These are phyloP conservation scores for Aphis craccivora DNA, from an alignment of 1,140 invertebrate species.

Conservation along the genomic window DNA sequence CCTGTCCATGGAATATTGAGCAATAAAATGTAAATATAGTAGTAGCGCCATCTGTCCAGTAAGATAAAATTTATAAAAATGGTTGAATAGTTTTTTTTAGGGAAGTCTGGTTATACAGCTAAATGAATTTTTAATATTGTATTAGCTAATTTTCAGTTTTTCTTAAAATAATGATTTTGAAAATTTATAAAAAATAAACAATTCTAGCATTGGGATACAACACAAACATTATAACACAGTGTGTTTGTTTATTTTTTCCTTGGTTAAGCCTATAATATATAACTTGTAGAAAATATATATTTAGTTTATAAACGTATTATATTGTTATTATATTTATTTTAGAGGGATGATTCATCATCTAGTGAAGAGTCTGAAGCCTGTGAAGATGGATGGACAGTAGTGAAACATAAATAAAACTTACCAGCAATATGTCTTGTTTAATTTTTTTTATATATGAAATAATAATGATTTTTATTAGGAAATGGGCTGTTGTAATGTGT, in stretches of 20 bases:
- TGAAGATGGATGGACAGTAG: constrained; percentile 53
- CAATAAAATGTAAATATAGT: not conserved
- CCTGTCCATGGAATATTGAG: not conserved
- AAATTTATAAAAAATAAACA: not conserved
- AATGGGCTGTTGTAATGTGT: not conserved
- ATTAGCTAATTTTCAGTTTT: not conserved
- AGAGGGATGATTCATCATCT: constrained; percentile 35
- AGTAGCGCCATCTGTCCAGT: not conserved
- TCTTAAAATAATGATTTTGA: not conserved
- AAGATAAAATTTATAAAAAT: not conserved
- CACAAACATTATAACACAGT: not conserved
- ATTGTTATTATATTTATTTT: not conserved
- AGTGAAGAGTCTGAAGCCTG: constrained; percentile 14
- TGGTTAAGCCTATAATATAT: not conserved
- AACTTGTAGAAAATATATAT: not conserved
- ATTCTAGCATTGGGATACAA: not conserved
- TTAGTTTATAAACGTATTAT: not conserved
- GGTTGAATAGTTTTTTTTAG: not conserved
- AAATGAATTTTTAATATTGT: too few species aligned
- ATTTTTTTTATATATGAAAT: constrained; percentile 1
- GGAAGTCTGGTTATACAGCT: too few species aligned
- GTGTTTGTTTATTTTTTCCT: not conserved
- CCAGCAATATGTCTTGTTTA: not conserved
- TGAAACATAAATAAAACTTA: constrained; percentile 49
- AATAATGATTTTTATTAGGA: constrained; percentile 9